phyloP scores from a whole-genome alignment of 2,888 invertebrate species.

The Nymphalis c-album region DNA sequence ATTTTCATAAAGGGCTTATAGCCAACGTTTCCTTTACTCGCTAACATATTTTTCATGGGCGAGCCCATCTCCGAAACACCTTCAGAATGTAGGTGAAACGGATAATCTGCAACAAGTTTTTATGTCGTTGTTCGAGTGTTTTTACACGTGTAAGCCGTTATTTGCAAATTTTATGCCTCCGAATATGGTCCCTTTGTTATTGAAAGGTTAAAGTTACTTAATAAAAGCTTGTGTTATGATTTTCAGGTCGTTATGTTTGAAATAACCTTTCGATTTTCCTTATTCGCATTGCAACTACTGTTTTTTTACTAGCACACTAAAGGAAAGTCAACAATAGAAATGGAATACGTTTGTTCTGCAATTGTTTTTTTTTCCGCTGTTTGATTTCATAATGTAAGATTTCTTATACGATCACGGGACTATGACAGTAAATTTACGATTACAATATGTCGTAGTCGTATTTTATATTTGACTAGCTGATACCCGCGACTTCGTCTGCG shows the following conservation, averaged over 20 bases:
- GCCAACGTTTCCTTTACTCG: conserved; percentile 64
- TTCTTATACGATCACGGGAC: no score
- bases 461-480: no score
- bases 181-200: conserved; percentile 35
- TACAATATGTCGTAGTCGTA: no score
- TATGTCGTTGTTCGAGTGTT: conserved; percentile 40
- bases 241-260: conserved; percentile 7
- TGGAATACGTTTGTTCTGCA: no score
- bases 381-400: no score
- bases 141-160: conserved; percentile 40
- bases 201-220: conserved; percentile 31
- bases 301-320: not conserved
- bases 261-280: not conserved
- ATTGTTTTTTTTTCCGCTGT: no score
- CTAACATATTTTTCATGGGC: conserved; percentile 71
- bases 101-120: conserved; percentile 45
- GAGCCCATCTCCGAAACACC: conserved; percentile 66
- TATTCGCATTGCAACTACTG: not conserved
- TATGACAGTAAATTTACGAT: no score
- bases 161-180: conserved; percentile 37
- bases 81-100: conserved; percentile 52
- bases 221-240: conserved; percentile 20
- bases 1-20: conserved; percentile 76
- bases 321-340: no score
- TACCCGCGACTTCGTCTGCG: no score